Conservation (phyloP, 2,888 invertebrate species). For the Melinaea menophilus region DNA sequence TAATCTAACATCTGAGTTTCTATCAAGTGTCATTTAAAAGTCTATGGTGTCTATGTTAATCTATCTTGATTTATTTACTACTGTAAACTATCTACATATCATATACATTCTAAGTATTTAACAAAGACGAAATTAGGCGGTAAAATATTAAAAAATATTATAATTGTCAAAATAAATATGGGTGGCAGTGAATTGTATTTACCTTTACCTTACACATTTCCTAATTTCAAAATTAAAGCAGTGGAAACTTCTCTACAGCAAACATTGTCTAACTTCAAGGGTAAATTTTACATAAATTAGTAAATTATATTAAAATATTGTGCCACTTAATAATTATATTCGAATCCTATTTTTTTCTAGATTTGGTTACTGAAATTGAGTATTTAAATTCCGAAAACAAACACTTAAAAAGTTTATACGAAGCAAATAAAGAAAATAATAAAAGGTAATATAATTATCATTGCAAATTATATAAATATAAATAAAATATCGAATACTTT, state of each 20-base stretch:
- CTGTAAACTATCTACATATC: too few species aligned
- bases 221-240: slow-evolving; percentile 44
- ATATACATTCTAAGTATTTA: not conserved
- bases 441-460: slow-evolving; percentile 44
- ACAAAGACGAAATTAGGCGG: not conserved
- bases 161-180: not conserved
- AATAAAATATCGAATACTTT: slow-evolving; percentile 1
- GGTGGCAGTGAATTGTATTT: slow-evolving; percentile 21
- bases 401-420: slow-evolving; percentile 44
- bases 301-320: not conserved
- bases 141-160: not conserved
- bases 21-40: too few species aligned
- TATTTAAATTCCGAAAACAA: slow-evolving; percentile 45
- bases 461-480: not conserved
- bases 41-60: too few species aligned
- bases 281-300: slow-evolving; percentile 35
- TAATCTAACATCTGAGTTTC: too few species aligned
- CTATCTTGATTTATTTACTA: too few species aligned
- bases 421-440: slow-evolving; percentile 48
- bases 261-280: slow-evolving; percentile 49
- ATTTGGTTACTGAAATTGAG: slow-evolving; percentile 51
- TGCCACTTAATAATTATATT: not conserved
- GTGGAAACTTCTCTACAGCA: slow-evolving; percentile 50
- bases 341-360: slow-evolving; percentile 43
- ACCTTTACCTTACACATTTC: slow-evolving; percentile 34